A percentile compares a stretch with the other conserved stretches of the same genome.
These are phyloP conservation scores for Acrossocheilus wenchowensis DNA, from an alignment of 2,797 vertebrate species.

Conservation along the genomic window DNA sequence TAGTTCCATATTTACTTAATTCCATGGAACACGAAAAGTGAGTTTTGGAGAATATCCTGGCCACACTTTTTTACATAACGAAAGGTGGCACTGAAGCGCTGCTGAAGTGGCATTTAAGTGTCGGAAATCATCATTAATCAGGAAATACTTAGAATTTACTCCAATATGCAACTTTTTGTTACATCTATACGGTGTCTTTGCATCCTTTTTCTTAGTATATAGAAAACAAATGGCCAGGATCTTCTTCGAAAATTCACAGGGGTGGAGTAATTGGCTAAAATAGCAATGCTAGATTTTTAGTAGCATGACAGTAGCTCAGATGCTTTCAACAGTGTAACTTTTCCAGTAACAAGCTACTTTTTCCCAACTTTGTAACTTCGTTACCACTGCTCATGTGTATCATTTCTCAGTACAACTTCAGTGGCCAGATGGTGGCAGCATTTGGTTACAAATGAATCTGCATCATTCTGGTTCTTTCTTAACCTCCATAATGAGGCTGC, in stretches of 20 bases:
- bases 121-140: background rate
- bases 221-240: background rate
- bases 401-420: background rate
- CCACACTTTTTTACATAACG: background rate
- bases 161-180: background rate
- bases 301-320: background rate
- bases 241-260: background rate
- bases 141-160: too few relatives aligned
- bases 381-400: background rate
- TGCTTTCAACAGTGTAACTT: background rate
- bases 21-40: background rate
- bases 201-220: background rate
- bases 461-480: background rate
- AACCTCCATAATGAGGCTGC: background rate
- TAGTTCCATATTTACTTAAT: background rate
- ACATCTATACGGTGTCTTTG: background rate
- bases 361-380: background rate
- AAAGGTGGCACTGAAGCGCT: background rate
- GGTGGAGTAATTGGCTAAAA: background rate
- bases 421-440: slow-evolving; percentile 74
- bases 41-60: background rate
- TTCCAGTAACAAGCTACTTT: background rate
- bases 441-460: slow-evolving; percentile 57
- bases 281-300: background rate
- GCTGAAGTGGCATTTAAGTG: background rate